Evolutionary conservation across 2,113 vertebrate genomes (phyloP).

Genomic region (Onychorhynchus coronatus): DNA sequence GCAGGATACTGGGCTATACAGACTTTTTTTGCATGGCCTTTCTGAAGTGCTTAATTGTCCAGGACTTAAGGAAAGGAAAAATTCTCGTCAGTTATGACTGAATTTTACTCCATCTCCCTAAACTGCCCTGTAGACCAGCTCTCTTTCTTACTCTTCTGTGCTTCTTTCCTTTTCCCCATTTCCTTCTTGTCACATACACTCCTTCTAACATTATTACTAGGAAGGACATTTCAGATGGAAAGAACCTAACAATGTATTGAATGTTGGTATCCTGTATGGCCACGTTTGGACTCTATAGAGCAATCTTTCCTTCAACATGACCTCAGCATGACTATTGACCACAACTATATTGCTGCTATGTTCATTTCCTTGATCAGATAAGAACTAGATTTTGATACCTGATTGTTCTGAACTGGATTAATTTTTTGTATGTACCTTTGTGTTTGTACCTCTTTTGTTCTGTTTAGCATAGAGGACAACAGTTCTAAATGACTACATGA

Average conservation of each 20-base stretch:
- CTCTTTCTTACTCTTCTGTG: neutral
- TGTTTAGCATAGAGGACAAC: neutral
- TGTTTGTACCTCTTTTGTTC: neutral
- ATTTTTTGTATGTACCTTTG: neutral
- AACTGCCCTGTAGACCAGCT: neutral
- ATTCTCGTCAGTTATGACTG: neutral
- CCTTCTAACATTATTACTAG: neutral
- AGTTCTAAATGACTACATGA: neutral
- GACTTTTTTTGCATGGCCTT: neutral
- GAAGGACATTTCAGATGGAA: neutral
- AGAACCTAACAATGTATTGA: neutral
- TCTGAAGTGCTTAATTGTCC: neutral
- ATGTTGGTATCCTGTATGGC: neutral
- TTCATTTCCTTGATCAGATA: neutral
- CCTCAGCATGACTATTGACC: neutral
- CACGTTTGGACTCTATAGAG: neutral
- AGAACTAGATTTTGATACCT: neutral
- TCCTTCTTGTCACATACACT: neutral
- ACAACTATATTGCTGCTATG: neutral
- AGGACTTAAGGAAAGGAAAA: neutral
- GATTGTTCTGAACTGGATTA: neutral
- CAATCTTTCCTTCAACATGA: neutral
- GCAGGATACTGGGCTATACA: accelerated
- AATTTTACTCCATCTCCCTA: neutral
- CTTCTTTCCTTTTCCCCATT: neutral